Base-by-base conservation (phyloP, 1,140 invertebrate species). In the Theocolax elegans region DNA sequence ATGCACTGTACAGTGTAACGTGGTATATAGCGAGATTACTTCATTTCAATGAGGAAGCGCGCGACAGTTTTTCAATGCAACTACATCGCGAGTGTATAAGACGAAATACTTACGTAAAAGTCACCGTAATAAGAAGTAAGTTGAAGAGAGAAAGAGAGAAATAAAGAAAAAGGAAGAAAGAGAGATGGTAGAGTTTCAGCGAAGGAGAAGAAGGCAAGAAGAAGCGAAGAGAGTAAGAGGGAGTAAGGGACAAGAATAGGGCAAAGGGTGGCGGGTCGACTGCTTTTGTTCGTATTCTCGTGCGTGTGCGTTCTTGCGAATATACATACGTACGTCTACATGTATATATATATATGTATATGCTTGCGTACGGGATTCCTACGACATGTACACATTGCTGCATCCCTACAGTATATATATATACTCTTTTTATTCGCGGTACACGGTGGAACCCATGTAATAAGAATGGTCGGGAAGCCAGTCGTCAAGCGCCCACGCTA, bases 391-490 rank as follows among this genome's bases (percentile, higher is more conserved):
- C n/a, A n/a, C n/a, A n/a, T n/a, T n/a, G n/a, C n/a, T n/a, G n/a
- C n/a, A n/a, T n/a, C n/a, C n/a, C n/a, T n/a, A n/a, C n/a, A n/a
- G n/a, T n/a, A n/a, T n/a, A n/a, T n/a, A n/a, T n/a, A n/a, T n/a
- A n/a, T n/a, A n/a, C n/a, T n/a, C n/a, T n/a, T n/a, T n/a, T n/a
- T n/a, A n/a, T n/a, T n/a, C n/a, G 67, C 51, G 40, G 25, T 27
- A 13, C 29, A 31, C 10, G 23, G 29, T 10, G 19, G 21, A 63
- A 68, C 51, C 38, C 53, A 67, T 68, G 73, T 64, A 79, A 80
- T 80, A 79, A 80, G 76, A 79, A 80, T 78, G 74, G 29, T 53
- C 68, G 59, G 74, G 72, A 74, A 78, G 77, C 77, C 79, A 77
- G 73, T 75, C 71, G 53, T 64, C 71, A 59, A 56, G 53, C 51